Percentiles rank a stretch among this genome's conserved stretches.
Evolutionary conservation across 2,888 invertebrate genomes (phyloP).

Genomic region (Allygus modestus): DNA sequence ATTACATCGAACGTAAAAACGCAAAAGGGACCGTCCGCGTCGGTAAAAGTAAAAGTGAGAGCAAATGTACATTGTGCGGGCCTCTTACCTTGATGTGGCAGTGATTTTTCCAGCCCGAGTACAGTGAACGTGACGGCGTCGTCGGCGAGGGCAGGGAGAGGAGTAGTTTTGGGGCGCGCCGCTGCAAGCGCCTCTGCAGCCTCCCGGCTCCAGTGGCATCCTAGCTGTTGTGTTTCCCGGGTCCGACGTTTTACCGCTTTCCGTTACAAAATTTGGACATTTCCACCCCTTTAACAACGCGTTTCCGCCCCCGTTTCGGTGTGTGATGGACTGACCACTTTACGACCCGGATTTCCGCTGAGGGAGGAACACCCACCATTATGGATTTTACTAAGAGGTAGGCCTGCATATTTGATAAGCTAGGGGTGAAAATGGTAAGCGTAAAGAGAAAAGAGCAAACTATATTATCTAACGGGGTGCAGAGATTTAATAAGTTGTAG

Average conservation of each 20-base stretch:
- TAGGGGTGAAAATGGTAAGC: not conserved
- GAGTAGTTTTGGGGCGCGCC: constrained; percentile 12
- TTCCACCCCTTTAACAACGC: not conserved
- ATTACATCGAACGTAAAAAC: not conserved
- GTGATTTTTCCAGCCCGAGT: constrained; percentile 36
- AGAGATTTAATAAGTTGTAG: not conserved
- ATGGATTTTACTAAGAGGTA: not conserved
- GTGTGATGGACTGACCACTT: not conserved
- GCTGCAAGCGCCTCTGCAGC: constrained; percentile 20
- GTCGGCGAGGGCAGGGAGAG: not conserved
- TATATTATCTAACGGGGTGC: not conserved
- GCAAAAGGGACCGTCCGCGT: not conserved
- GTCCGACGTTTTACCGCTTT: not conserved
- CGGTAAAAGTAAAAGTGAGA: constrained; percentile 31
- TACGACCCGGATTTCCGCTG: not conserved
- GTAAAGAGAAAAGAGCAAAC: not conserved
- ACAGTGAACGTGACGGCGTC: not conserved
- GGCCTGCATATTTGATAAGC: constrained; percentile 3
- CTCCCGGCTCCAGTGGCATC: constrained; percentile 5
- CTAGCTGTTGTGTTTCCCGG: not conserved
- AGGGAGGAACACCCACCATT: not conserved
- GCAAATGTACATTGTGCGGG: not conserved
- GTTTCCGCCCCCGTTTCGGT: not conserved
- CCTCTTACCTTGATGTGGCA: constrained; percentile 28
- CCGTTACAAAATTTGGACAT: not conserved